Evolutionary conservation across 2,113 vertebrate genomes (phyloP).

Genomic region (Neotragus pygmaeus): DNA sequence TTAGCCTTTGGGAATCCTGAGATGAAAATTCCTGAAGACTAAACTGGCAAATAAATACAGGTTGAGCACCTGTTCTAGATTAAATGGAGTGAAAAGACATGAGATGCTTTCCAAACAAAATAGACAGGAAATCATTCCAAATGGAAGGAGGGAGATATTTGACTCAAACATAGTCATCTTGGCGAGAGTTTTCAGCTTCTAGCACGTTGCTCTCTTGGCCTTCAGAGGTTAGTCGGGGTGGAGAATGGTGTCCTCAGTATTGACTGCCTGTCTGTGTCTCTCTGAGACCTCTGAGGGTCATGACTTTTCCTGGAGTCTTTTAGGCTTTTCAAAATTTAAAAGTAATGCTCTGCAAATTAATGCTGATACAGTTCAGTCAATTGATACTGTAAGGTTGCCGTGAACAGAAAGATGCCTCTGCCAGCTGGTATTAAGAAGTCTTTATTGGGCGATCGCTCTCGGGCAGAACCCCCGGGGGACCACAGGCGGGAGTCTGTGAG

Average conservation of each 20-base stretch:
- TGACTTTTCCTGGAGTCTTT: neutral
- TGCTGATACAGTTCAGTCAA: neutral
- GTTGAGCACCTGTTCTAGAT: neutral
- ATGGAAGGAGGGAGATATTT: neutral
- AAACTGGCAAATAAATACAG: neutral
- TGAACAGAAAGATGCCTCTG: too few relatives aligned
- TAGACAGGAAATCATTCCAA: neutral
- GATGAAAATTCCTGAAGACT: neutral
- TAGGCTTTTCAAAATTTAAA: neutral
- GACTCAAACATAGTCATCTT: neutral
- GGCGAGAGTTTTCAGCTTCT: neutral
- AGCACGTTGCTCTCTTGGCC: neutral
- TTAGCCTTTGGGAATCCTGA: neutral
- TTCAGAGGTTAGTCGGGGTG: neutral
- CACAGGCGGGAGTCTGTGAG: too few relatives aligned
- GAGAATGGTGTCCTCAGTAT: neutral
- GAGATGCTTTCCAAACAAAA: neutral
- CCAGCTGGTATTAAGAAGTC: too few relatives aligned
- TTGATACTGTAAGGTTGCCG: too few relatives aligned
- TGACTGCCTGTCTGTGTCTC: neutral
- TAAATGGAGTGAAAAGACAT: neutral
- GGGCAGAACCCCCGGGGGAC: too few relatives aligned
- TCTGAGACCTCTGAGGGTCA: neutral
- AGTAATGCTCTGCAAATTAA: neutral
- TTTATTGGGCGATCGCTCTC: too few relatives aligned